These are phyloP conservation scores for Oophaga pumilio DNA, from an alignment of 2,113 vertebrate genomes.

Conservation along the genomic window DNA sequence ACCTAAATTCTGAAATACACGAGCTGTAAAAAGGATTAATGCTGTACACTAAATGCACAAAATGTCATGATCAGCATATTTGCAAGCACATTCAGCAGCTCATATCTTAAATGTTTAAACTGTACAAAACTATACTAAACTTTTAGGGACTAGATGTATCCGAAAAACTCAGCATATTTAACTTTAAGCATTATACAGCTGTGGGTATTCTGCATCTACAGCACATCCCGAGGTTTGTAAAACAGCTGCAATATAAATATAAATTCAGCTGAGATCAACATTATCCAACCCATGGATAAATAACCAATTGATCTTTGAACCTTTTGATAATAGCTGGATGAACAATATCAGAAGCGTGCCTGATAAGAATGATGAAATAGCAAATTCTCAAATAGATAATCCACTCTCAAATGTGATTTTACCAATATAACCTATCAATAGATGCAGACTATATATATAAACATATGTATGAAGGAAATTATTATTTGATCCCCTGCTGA, in stretches of 20 bases:
- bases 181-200: background rate
- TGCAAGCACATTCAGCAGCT: conserved; percentile 46
- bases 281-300: background rate
- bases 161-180: conserved; percentile 11
- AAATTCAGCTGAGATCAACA: background rate
- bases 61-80: conserved; percentile 44
- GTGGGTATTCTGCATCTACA: conserved; percentile 25
- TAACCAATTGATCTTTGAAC: background rate
- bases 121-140: conserved; percentile 18
- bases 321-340: background rate
- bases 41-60: background rate
- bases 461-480: too few relatives aligned
- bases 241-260: background rate
- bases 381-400: too few relatives aligned
- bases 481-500: too few relatives aligned
- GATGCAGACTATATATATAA: too few relatives aligned
- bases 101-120: conserved; percentile 41
- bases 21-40: conserved; percentile 26
- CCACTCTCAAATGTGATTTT: too few relatives aligned
- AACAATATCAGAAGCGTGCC: background rate
- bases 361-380: background rate
- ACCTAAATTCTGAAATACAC: conserved; percentile 8
- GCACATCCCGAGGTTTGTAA: conserved; percentile 1
- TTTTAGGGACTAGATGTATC: conserved; percentile 39
- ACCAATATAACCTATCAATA: too few relatives aligned